A percentile compares a stretch with the other conserved stretches of the same genome.
These are phyloP conservation scores for Drosophila testacea DNA, from an alignment of 2,888 invertebrate species.

Conservation along the genomic window DNA sequence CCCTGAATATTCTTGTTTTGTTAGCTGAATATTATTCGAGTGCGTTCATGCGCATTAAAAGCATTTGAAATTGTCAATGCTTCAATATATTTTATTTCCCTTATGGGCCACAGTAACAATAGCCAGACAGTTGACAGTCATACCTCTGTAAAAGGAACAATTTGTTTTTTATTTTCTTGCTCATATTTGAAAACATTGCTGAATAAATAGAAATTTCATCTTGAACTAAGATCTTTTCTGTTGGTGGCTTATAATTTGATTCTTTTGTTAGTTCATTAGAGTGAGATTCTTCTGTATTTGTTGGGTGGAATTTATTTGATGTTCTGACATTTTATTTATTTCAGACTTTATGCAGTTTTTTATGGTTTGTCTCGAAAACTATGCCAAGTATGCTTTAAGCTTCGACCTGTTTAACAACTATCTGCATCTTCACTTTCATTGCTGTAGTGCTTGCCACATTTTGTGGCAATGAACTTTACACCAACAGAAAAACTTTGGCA, in stretches of 20 bases:
- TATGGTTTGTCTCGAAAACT: slow-evolving; percentile 24
- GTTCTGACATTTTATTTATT: slow-evolving; percentile 26
- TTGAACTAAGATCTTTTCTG: too few relatives aligned
- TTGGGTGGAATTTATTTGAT: background rate
- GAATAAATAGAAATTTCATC: too few relatives aligned
- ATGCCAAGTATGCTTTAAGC: slow-evolving; percentile 38
- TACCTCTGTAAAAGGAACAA: background rate
- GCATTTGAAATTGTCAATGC: slow-evolving; percentile 72
- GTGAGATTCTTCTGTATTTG: background rate
- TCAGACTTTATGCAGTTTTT: slow-evolving; percentile 13
- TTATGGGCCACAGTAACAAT: slow-evolving; percentile 3
- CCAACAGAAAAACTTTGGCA: slow-evolving; percentile 2
- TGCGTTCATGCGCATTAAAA: slow-evolving; percentile 60
- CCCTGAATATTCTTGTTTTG: slow-evolving; percentile 15
- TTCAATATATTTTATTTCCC: slow-evolving; percentile 50
- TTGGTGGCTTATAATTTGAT: too few relatives aligned
- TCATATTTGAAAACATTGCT: too few relatives aligned
- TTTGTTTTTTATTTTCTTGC: too few relatives aligned
- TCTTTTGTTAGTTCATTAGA: background rate
- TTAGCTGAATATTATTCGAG: slow-evolving; percentile 55
- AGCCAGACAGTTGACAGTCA: slow-evolving; percentile 9
- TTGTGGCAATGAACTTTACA: slow-evolving; percentile 71
- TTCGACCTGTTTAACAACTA: slow-evolving; percentile 58
- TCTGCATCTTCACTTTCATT: slow-evolving; percentile 74
- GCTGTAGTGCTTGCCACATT: slow-evolving; percentile 15